Conservation (phyloP, 2,113 vertebrate genomes). For the Heterotilapia buettikoferi region DNA sequence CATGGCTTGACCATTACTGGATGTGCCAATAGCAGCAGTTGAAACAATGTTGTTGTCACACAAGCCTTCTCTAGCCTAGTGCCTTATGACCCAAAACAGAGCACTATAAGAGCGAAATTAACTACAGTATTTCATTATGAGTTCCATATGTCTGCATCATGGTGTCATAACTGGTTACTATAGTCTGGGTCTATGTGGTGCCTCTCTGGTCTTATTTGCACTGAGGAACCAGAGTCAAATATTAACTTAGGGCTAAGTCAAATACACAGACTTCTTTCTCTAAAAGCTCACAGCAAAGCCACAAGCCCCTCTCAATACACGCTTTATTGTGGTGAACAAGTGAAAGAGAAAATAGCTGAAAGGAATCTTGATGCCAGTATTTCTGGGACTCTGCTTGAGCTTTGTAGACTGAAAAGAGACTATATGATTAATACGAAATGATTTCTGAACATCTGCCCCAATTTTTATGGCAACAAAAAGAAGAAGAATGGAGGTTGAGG, state of each 20-base stretch:
- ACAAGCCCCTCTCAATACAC: neutral
- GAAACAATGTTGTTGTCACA: neutral
- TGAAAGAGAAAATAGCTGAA: neutral
- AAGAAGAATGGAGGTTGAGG: neutral
- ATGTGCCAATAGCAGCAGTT: neutral
- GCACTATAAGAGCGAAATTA: fast-evolving
- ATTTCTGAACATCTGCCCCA: neutral
- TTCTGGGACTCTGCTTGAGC: neutral
- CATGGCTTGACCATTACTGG: neutral
- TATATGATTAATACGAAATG: neutral
- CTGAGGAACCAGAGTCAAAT: conserved; percentile 27
- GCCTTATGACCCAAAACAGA: neutral
- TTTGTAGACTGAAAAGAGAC: neutral
- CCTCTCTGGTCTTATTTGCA: conserved; percentile 23
- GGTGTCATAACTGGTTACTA: neutral
- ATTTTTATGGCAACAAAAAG: neutral
- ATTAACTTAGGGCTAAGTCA: conserved; percentile 50
- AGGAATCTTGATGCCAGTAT: no score
- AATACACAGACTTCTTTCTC: conserved; percentile 1
- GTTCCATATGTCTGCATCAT: neutral
- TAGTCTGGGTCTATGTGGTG: neutral
- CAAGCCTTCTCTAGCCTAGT: neutral
- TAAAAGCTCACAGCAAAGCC: neutral
- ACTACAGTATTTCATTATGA: neutral
- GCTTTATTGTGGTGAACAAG: fast-evolving